phyloP scores from a whole-genome alignment of 2,113 vertebrate genomes.

The Brevimyrus niger region DNA sequence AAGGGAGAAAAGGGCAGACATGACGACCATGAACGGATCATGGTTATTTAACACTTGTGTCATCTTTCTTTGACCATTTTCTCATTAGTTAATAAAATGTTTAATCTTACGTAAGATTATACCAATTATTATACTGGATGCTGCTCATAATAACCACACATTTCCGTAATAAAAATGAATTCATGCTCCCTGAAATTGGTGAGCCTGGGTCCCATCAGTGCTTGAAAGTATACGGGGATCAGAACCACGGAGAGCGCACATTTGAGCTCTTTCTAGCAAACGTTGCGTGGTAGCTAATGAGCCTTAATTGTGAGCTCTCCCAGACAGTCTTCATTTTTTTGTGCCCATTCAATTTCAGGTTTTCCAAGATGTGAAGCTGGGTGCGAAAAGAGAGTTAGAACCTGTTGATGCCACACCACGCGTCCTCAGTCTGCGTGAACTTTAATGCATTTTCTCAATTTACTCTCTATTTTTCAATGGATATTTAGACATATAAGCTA shows the following conservation, averaged over 20 bases:
- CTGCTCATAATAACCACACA: not conserved
- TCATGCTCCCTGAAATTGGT: not conserved
- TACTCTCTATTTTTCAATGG: not conserved
- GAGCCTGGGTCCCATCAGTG: not conserved
- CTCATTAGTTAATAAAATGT: not conserved
- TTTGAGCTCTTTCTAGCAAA: not conserved
- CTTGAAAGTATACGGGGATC: not conserved
- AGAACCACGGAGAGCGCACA: constrained; percentile 18
- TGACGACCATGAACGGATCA: not conserved
- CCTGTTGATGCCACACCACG: constrained; percentile 2
- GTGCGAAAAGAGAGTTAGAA: not conserved
- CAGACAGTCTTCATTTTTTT: not conserved
- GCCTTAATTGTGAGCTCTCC: not conserved
- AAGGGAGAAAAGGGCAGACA: not conserved
- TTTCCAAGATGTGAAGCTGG: not conserved
- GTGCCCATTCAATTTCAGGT: not conserved
- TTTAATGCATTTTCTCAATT: not conserved
- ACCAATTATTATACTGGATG: not conserved
- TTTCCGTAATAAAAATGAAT: not conserved
- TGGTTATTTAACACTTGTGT: not conserved
- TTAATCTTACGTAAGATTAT: not conserved
- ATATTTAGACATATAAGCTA: not conserved
- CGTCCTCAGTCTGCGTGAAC: not conserved
- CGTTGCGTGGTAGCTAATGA: not conserved
- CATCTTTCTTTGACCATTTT: not conserved